Evolutionary conservation across 2,888 invertebrate genomes (phyloP), one percentile per base, ranked within the genome.

Genomic region (Dryomyza anilis): DNA sequence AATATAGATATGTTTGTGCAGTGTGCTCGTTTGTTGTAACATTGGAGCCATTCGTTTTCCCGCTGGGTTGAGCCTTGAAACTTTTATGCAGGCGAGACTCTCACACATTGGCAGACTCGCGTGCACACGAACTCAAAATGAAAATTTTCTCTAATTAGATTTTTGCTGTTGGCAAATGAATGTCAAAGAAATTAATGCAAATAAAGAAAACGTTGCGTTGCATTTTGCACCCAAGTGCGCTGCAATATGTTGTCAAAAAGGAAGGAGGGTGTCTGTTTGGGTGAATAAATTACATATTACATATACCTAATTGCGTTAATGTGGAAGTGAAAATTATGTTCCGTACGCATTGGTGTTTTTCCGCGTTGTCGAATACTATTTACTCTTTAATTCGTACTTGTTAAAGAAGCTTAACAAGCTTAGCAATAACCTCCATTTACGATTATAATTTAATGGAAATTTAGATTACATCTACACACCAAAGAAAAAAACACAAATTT

Each of bases 91-190:
- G n/a, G n/a, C n/a, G n/a, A n/a, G 10, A 5, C 21, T 21, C 25
- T 7, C 48, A 48, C 48, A 14, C 21, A 55, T 23, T 23, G 6
- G 25, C 39, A 19, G 2, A n/a, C 23, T n/a, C n/a, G n/a, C n/a
- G n/a, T n/a, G n/a, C n/a, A n/a, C n/a, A n/a, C 23, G 12, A 19
- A 29, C 29, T 12, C 21, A 46, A 46, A 46, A 27, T 27, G 21
- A n/a, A 58, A n/a, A 29, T 58, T 48, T 56, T 58, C 55, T 64
- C 56, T 69, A 67, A 69, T 67, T 69, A 67, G 62, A 62, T 64
- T 68, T 67, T 56, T 25, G 64, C 63, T 58, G 62, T 64, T 59
- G 46, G 65, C 63, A 66, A 69, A 65, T 66, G 63, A 64, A 67
- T 63, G 64, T 64, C 66, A 69, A 66, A 67, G 48, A 30, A 63